phyloP scores from a whole-genome alignment of 1,140 invertebrate genomes.

The Lycorma delicatula region DNA sequence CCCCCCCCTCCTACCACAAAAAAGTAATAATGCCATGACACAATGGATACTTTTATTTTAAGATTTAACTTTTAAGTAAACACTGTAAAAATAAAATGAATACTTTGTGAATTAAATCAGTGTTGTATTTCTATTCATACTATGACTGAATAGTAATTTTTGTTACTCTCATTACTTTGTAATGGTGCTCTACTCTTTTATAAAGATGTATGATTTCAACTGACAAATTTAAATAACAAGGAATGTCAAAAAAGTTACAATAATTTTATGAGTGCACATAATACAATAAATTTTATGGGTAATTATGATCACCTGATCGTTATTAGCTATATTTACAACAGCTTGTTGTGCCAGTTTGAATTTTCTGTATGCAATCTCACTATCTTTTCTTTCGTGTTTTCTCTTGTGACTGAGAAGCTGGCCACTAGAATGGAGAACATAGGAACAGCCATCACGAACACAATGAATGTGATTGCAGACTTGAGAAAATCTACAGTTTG shows the following conservation, averaged over 20 bases:
- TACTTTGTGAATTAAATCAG: too few relatives aligned
- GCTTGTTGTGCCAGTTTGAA: slow-evolving; percentile 55
- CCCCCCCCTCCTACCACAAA: too few relatives aligned
- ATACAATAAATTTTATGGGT: too few relatives aligned
- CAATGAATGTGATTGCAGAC: slow-evolving; percentile 98
- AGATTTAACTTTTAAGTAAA: too few relatives aligned
- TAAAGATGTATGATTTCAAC: not conserved
- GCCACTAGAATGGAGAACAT: slow-evolving; percentile 90
- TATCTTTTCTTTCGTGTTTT: slow-evolving; percentile 90
- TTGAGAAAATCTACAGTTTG: slow-evolving; percentile 84
- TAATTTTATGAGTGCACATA: not conserved
- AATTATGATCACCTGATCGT: slow-evolving; percentile 13
- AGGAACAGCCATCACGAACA: slow-evolving; percentile 88
- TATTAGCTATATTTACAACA: slow-evolving; percentile 33
- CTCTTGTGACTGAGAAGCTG: slow-evolving; percentile 97
- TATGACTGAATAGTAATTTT: too few relatives aligned
- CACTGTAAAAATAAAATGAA: too few relatives aligned
- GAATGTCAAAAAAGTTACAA: not conserved
- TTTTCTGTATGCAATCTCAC: slow-evolving; percentile 72
- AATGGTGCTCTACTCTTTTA: not conserved
- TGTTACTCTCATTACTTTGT: too few relatives aligned
- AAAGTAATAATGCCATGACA: too few relatives aligned
- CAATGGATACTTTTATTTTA: too few relatives aligned
- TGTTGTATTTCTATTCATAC: too few relatives aligned
- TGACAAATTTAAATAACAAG: not conserved